Conservation (phyloP, 2,113 vertebrate species). For the Ginglymostoma cirratum region DNA sequence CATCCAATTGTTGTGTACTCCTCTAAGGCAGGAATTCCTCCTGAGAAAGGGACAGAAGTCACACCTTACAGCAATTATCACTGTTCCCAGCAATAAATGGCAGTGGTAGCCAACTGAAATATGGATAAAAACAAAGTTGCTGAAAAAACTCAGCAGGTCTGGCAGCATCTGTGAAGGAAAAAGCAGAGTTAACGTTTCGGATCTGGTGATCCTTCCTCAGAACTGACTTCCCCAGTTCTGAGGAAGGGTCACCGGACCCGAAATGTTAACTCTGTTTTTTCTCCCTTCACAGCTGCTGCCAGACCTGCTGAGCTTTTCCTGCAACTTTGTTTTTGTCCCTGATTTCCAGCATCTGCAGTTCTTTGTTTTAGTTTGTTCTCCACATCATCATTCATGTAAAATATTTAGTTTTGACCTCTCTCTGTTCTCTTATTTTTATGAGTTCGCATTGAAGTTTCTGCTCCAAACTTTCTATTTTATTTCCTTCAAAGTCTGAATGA, state of each 20-base stretch:
- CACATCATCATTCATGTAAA: neutral
- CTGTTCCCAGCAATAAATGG: neutral
- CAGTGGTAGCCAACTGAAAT: neutral
- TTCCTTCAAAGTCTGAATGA: neutral
- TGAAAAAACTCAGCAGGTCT: too few species aligned
- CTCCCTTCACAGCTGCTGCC: too few species aligned
- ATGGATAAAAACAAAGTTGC: neutral
- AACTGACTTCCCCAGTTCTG: too few species aligned
- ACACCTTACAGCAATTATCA: neutral
- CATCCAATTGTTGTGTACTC: neutral
- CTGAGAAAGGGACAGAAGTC: neutral
- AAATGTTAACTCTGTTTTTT: too few species aligned
- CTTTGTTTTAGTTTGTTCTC: neutral
- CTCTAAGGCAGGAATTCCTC: neutral
- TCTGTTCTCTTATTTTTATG: neutral
- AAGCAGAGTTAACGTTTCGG: too few species aligned
- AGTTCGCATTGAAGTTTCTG: neutral
- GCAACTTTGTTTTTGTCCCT: too few species aligned
- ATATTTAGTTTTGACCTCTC: neutral
- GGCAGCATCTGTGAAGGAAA: too few species aligned
- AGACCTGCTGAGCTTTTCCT: too few species aligned
- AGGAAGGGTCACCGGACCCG: too few species aligned
- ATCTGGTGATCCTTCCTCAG: too few species aligned
- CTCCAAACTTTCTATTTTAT: neutral
- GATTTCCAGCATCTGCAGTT: too few species aligned